Base-by-base conservation (phyloP, 23 tunicate species). In the Styela plicata region DNA sequence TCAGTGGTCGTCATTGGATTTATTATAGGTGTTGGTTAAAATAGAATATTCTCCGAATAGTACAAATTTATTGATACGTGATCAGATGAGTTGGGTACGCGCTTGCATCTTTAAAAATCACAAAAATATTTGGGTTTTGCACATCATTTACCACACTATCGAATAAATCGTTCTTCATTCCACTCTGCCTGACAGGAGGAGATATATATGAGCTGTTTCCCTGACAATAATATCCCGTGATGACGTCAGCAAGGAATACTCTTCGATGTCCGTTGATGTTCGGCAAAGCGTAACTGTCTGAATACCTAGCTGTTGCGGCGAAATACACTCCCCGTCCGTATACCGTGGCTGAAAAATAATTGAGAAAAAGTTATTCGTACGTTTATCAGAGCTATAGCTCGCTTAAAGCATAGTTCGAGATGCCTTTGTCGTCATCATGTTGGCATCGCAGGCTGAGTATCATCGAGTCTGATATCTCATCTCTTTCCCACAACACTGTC, bases 311-410 rank as follows among this genome's bases (percentile, higher is more conserved):
- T 0, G 71, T 44, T 1, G 63, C 71, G 19, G 94, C 94, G 69
- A 89, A 89, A 63, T 89, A 89, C 19, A 89, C 94, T 33, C 94
- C 94, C 27, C 79, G 69, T 29, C 94, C 94, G 32, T 1, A 89
- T 1, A 1, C 71, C 0, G 2, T 1, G 16, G 1, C 2, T 67
- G 0, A 0, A 1, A 1, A 57, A 57, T 57, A 17, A 20, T 57
- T 57, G 19, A 57, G 20, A 20, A 57, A 57, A 57, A 18, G 20
- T 57, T 57, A 18, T 18, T n/a, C n/a, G n/a, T n/a, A n/a, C n/a
- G n/a, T n/a, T n/a, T n/a, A n/a, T n/a, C n/a, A n/a, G n/a, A n/a
- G n/a, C n/a, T n/a, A n/a, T n/a, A n/a, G n/a, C n/a, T n/a, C n/a
- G n/a, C n/a, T n/a, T n/a, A n/a, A n/a, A n/a, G n/a, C n/a, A n/a